Evolutionary conservation across 2,797 vertebrate species (phyloP).

Genomic region (Gymnocypris eckloni): DNA sequence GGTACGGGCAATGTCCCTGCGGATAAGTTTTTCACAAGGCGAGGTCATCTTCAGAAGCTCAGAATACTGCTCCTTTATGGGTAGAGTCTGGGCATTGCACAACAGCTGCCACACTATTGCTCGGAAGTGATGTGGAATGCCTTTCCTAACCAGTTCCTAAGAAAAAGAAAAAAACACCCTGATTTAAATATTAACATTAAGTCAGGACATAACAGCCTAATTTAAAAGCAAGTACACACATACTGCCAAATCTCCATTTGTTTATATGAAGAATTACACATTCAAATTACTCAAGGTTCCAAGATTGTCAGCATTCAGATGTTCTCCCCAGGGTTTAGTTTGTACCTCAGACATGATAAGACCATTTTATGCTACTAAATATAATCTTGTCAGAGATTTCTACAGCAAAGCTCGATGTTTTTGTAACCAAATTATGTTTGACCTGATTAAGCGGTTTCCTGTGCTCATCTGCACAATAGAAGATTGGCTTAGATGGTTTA

Average conservation of each 20-base stretch:
- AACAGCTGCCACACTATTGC: slow-evolving; percentile 98
- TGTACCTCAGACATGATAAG: slow-evolving; percentile 49
- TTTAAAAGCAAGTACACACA: neutral
- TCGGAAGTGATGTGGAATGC: slow-evolving; percentile 97
- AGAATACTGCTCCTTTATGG: slow-evolving; percentile 98
- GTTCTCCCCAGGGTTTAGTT: slow-evolving; percentile 27
- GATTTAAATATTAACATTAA: slow-evolving; percentile 45
- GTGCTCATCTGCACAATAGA: slow-evolving; percentile 61
- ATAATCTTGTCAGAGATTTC: slow-evolving; percentile 47
- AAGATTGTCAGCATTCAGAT: neutral
- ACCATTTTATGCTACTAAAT: slow-evolving; percentile 57
- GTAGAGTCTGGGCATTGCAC: slow-evolving; percentile 93
- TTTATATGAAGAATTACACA: neutral
- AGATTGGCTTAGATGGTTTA: neutral
- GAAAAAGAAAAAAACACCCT: neutral
- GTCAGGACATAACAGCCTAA: neutral
- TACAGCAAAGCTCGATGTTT: slow-evolving; percentile 56
- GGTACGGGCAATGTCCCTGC: slow-evolving; percentile 97
- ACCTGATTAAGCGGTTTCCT: slow-evolving; percentile 71
- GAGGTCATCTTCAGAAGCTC: slow-evolving; percentile 98
- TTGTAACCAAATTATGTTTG: slow-evolving; percentile 58
- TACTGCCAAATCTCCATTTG: neutral
- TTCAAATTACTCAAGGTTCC: slow-evolving; percentile 17
- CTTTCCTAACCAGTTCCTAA: slow-evolving; percentile 96
- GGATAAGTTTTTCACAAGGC: slow-evolving; percentile 96